phyloP scores from a whole-genome alignment of 2,113 vertebrate genomes.

The Arenaria interpres region DNA sequence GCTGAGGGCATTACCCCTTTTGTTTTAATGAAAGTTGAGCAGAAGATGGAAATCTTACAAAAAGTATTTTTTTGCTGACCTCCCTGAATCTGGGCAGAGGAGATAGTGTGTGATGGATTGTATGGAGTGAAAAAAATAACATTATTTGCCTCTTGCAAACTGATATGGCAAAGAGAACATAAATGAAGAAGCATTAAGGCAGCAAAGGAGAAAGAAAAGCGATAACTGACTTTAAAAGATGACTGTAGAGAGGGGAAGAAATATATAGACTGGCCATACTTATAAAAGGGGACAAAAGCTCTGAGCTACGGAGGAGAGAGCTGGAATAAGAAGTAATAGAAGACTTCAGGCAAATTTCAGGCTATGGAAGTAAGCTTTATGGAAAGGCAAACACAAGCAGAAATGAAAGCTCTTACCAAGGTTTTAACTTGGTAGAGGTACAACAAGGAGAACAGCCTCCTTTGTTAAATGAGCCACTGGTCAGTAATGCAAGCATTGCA shows the following conservation, averaged over 20 bases:
- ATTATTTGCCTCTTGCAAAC: background rate
- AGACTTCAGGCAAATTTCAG: background rate
- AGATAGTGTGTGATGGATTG: slow-evolving; percentile 51
- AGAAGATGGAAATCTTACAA: slow-evolving; percentile 23
- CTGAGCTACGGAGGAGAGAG: background rate
- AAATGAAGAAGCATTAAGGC: background rate
- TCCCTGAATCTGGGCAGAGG: background rate
- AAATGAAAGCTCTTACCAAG: background rate
- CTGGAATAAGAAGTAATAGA: background rate
- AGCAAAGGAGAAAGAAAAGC: background rate
- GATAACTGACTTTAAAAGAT: background rate
- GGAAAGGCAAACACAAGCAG: background rate
- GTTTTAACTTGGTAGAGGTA: background rate
- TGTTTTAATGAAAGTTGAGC: background rate
- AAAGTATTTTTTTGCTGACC: slow-evolving; percentile 16
- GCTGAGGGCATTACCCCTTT: background rate
- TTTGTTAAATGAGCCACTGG: background rate
- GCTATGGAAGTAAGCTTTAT: background rate
- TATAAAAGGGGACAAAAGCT: background rate
- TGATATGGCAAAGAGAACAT: background rate
- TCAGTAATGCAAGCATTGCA: background rate
- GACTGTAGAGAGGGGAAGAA: background rate
- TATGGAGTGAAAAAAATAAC: background rate
- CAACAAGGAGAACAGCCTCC: background rate
- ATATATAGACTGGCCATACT: background rate